A percentile compares a stretch with the other conserved stretches of the same genome.
These are phyloP conservation scores for Amblyraja radiata DNA, from an alignment of 2,797 vertebrate species.

Conservation along the genomic window DNA sequence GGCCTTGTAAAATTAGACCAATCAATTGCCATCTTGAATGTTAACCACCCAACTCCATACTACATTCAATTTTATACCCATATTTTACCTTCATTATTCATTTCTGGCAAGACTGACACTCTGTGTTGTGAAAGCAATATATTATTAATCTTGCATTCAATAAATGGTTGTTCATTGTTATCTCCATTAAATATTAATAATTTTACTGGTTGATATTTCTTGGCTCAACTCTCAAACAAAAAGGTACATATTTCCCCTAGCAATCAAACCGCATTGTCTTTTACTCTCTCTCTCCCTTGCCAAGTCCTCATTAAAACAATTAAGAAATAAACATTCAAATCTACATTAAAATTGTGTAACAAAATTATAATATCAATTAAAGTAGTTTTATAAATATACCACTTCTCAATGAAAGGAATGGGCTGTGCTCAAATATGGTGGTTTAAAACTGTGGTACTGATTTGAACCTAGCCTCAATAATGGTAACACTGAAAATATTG, in stretches of 20 bases:
- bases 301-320: too few species aligned
- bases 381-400: too few species aligned
- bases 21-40: neutral
- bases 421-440: too few species aligned
- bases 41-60: neutral
- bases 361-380: too few species aligned
- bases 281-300: neutral
- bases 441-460: too few species aligned
- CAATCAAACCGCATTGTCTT: neutral
- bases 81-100: neutral
- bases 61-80: neutral
- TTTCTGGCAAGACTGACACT: neutral
- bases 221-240: neutral
- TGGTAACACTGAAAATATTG: too few species aligned
- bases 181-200: neutral
- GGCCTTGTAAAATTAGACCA: neutral
- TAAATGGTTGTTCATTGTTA: neutral
- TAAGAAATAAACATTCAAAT: too few species aligned
- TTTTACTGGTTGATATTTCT: neutral
- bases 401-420: too few species aligned
- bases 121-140: neutral
- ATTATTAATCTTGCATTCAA: neutral
- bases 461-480: neutral
- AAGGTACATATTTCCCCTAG: slow-evolving; percentile 25
- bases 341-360: too few species aligned